phyloP scores from a whole-genome alignment of 2,797 vertebrate species.

The Bradypodion ventrale region DNA sequence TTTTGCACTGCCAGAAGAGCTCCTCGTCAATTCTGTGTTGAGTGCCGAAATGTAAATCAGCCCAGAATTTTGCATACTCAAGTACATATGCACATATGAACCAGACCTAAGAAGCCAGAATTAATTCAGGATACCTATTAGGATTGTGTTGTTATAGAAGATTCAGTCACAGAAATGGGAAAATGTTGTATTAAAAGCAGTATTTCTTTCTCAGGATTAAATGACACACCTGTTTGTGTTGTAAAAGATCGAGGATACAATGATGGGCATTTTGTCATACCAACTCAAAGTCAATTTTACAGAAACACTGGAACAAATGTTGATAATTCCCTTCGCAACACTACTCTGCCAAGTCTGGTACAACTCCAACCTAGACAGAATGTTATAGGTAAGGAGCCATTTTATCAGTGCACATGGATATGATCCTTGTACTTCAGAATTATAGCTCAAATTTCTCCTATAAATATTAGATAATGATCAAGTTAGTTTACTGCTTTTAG shows the following conservation, averaged over 20 bases:
- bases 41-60: background rate
- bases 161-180: background rate
- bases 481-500: background rate
- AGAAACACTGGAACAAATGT: background rate
- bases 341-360: rapidly evolving
- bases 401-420: background rate
- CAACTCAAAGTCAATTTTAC: background rate
- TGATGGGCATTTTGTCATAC: background rate
- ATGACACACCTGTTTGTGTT: slow-evolving; percentile 61
- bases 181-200: background rate
- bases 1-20: background rate
- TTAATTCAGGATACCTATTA: background rate
- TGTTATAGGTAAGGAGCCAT: slow-evolving; percentile 48
- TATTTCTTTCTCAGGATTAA: slow-evolving; percentile 63
- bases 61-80: background rate
- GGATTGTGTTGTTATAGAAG: too few species aligned
- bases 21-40: background rate
- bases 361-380: background rate
- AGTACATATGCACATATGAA: background rate
- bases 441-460: background rate
- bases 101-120: background rate
- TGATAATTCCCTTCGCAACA: background rate
- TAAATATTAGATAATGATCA: background rate
- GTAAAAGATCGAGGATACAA: slow-evolving; percentile 54
- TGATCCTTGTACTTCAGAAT: background rate